These are phyloP conservation scores for Propithecus perrieri DNA, from an alignment of 2,797 vertebrate genomes.

Conservation along the genomic window DNA sequence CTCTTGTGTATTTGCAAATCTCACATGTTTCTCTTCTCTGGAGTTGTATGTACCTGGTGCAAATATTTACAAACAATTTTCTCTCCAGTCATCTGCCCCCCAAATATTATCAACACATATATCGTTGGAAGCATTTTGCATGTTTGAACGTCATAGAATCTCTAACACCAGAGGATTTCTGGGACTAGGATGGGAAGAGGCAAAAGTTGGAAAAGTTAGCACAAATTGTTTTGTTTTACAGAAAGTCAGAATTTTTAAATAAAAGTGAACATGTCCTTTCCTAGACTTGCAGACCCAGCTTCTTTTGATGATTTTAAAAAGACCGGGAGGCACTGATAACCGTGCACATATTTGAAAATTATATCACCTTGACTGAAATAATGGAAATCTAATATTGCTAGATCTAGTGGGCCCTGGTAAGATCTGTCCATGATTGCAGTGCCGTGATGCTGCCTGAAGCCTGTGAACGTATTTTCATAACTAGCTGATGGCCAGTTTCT, in stretches of 20 bases:
- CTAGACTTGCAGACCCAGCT: neutral
- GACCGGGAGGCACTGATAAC: neutral
- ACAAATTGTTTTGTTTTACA: neutral
- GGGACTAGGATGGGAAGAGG: neutral
- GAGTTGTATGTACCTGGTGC: neutral
- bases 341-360: neutral
- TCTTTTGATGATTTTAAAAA: neutral
- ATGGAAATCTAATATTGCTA: neutral
- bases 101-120: neutral
- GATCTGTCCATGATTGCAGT: neutral
- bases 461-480: neutral
- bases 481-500: neutral
- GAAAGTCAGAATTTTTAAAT: neutral
- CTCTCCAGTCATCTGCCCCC: neutral
- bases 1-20: neutral
- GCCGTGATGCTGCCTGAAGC: neutral
- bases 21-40: neutral
- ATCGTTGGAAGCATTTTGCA: neutral
- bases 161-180: neutral
- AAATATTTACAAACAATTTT: conserved; percentile 39
- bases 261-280: neutral
- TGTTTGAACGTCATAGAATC: neutral
- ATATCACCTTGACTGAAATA: neutral
- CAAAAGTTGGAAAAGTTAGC: neutral
- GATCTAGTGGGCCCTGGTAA: neutral